A percentile compares a stretch with the other conserved stretches of the same genome.
Evolutionary conservation across 1,140 invertebrate species (phyloP).

Genomic region (Sitobion miscanthi): DNA sequence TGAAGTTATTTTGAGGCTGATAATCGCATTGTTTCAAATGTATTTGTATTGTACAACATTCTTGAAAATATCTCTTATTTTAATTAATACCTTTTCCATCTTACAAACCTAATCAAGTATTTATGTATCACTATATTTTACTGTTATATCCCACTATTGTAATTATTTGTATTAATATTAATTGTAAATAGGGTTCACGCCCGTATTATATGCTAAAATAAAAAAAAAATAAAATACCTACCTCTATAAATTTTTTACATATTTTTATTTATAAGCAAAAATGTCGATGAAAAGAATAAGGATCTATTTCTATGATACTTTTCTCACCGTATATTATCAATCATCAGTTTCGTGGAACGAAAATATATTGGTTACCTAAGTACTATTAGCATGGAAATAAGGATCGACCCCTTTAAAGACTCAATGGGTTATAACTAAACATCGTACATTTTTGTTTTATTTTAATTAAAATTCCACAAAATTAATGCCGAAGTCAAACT

Average conservation of each 20-base stretch:
- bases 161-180: too few species aligned
- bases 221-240: too few species aligned
- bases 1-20: background rate
- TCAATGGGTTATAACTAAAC: background rate
- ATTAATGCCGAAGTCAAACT: background rate
- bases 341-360: background rate
- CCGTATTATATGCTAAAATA: too few species aligned
- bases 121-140: too few species aligned
- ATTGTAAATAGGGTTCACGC: too few species aligned
- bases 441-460: slow-evolving; percentile 17
- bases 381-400: background rate
- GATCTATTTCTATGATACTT: background rate
- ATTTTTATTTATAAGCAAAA: background rate
- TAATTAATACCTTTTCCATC: too few species aligned
- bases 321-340: background rate
- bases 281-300: background rate
- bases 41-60: background rate
- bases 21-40: background rate
- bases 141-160: too few species aligned
- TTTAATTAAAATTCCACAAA: slow-evolving; percentile 27
- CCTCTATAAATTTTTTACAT: too few species aligned
- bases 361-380: background rate
- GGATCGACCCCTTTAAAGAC: background rate
- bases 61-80: too few species aligned
- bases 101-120: too few species aligned